Evolutionary conservation across 2,888 invertebrate species (phyloP).

Genomic region (Auanema freiburgensis): DNA sequence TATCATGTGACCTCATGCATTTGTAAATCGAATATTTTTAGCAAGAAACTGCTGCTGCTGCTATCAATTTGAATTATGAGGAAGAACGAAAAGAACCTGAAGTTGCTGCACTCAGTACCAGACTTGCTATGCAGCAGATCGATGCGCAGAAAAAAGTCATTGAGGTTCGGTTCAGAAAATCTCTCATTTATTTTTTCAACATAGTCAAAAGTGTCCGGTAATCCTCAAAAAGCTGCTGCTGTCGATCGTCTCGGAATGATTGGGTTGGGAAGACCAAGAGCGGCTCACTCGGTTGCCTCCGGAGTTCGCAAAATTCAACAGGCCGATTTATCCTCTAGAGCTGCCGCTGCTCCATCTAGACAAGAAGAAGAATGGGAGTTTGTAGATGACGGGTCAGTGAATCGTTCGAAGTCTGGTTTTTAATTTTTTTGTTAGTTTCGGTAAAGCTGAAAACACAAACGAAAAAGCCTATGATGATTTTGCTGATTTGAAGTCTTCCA

Average conservation of each 20-base stretch:
- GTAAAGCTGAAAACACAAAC: neutral
- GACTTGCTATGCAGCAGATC: conserved; percentile 79
- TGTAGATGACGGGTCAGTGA: conserved; percentile 31
- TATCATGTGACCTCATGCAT: neutral
- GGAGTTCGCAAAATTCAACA: conserved; percentile 59
- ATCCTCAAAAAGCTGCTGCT: conserved; percentile 83
- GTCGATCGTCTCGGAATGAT: conserved; percentile 93
- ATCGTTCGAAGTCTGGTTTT: neutral
- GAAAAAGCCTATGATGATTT: too few relatives aligned
- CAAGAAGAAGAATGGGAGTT: conserved; percentile 60
- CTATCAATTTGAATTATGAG: conserved; percentile 16
- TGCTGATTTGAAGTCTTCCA: conserved; percentile 6
- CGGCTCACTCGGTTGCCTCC: conserved; percentile 53
- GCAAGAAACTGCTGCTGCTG: conserved; percentile 7
- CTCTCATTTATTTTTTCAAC: conserved; percentile 8
- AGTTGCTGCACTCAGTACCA: conserved; percentile 65
- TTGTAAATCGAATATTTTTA: neutral
- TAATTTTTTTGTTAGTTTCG: neutral
- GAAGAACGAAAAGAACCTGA: conserved; percentile 18
- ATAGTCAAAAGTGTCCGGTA: conserved; percentile 67
- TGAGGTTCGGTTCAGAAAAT: conserved; percentile 27
- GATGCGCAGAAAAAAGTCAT: conserved; percentile 66
- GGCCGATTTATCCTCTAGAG: conserved; percentile 25
- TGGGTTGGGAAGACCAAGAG: conserved; percentile 46
- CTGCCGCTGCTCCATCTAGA: conserved; percentile 16